These are phyloP conservation scores for Sphaeridia pumilis DNA, from an alignment of 2,888 invertebrate species.

Conservation along the genomic window DNA sequence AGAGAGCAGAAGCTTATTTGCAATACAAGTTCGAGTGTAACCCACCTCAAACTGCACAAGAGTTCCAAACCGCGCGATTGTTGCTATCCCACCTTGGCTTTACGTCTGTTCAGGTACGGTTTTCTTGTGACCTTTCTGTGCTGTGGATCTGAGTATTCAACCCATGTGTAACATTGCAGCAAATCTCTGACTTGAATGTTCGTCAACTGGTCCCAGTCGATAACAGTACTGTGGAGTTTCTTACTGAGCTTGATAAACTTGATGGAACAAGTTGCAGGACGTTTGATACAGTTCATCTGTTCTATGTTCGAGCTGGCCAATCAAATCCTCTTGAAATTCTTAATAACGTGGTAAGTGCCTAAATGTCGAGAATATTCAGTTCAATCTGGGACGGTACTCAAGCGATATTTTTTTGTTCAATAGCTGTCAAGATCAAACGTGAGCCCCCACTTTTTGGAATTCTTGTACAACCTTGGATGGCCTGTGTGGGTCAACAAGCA, in stretches of 20 bases:
- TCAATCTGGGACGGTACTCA: neutral
- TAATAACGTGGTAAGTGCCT: constrained; percentile 52
- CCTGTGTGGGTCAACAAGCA: constrained; percentile 73
- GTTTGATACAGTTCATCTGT: constrained; percentile 83
- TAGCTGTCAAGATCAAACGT: constrained; percentile 42
- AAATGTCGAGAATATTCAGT: neutral
- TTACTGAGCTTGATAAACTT: constrained; percentile 62
- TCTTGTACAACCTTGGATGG: constrained; percentile 67
- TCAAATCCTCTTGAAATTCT: constrained; percentile 65
- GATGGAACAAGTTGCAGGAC: constrained; percentile 80
- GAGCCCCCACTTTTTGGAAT: constrained; percentile 48
- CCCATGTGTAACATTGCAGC: constrained; percentile 13
- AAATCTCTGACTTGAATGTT: constrained; percentile 25
- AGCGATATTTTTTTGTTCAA: constrained; percentile 18
- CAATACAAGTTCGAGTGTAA: constrained; percentile 49
- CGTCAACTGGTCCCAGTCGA: constrained; percentile 61
- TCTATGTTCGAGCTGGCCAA: constrained; percentile 84
- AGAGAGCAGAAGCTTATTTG: constrained; percentile 31
- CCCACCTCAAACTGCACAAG: constrained; percentile 70
- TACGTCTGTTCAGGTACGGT: constrained; percentile 44
- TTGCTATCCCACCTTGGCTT: constrained; percentile 95
- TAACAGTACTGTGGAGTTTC: constrained; percentile 57
- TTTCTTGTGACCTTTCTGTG: neutral
- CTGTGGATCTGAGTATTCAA: no score
- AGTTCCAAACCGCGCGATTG: constrained; percentile 88